Evolutionary conservation across 2,797 vertebrate species (phyloP), one percentile per base, ranked within the genome.

Genomic region (Oreochromis grahami): DNA sequence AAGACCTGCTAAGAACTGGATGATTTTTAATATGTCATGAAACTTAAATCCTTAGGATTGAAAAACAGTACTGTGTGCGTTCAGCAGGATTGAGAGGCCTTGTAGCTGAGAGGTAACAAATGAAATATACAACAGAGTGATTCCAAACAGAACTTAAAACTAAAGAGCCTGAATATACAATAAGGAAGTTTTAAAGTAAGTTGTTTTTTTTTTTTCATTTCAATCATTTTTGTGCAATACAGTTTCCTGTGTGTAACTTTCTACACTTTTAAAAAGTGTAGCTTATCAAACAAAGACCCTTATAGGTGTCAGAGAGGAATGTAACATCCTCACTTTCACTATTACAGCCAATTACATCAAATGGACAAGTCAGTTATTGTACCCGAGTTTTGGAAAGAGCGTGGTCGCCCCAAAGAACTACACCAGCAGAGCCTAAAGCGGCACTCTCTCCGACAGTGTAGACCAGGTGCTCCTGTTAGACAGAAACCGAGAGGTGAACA

Each of bases 371-470:
- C 6, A 72, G 6, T 34, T 2, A 1, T 1, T 80, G 88, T 87
- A 99, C 98, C 97, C 96, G 89, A 29, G 96, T 97, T 79, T 55
- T 85, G 9, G 96, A 94, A 77, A 95, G 96, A 55, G 56, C 6
- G 6, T 82, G 51, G 91, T 96, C 96, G 10, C 98, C 97, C 98
- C 98, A 99, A 17, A 99, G 92, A 24, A 99, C 93, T 0, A 97
- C 93, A 9, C 98, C 98, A 0, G 97, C 96, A 5, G 96, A 93
- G 7, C 98, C 98, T 68, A 98, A 94, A 70, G 98, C 97, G 0
- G 94, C 97, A 0, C 97, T 98, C 92, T 99, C 98, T 41, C 98
- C 98, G 0, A 99, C 92, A 41, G 97, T 98, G 93, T 98, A 94
- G 78, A 98, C 90, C 92, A 99, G 93, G 80, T 98, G 96, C 51